Evolutionary conservation across 2,888 invertebrate genomes (phyloP), one percentile per base, ranked within the genome.

Genomic region (Drosophila niveifrons): DNA sequence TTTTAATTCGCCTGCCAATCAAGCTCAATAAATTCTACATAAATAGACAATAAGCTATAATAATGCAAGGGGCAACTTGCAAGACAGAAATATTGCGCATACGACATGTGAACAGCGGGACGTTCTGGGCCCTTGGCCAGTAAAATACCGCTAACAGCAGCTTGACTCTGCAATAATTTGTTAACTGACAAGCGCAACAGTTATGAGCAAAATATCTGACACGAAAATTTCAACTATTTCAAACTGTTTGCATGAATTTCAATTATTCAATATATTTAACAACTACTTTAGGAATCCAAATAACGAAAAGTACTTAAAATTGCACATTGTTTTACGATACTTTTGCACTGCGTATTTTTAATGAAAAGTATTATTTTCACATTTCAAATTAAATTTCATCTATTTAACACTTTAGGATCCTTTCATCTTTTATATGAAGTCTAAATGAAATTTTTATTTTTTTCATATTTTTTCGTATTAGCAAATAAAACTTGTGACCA

Each of bases 121-220:
- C 11, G 18, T 15, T 31, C 41, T 44, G 3, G 53, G 34, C 68
- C 28, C 11, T 63, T 23, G 31, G 59, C 44, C 58, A 58, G 7
- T 8, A 13, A 6, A 31, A 23, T 23, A 23, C 23, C 10, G n/a
- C n/a, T 10, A 11, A 3, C 6, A 39, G 9, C 17, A 18, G 17
- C 10, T 44, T 18, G 18, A 11, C n/a, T 13, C 23, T 17, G 17
- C 11, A 15, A 34, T 23, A 50, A 13, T 31, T 31, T 31, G 48
- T 43, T 23, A 69, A 47, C 61, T 73, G 66, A 57, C 66, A 56
- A 53, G 53, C 57, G 67, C 75, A 82, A 79, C 81, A 82, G 77
- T 77, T 82, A 77, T 57, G 50, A 57, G 62, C 51, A 64, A 77
- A 59, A 50, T 52, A 68, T 47, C 9, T 36, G 8, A 2, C 15